Evolutionary conservation across 2,113 vertebrate genomes (phyloP), one percentile per base, ranked within the genome.

Genomic region (Otus sunia): DNA sequence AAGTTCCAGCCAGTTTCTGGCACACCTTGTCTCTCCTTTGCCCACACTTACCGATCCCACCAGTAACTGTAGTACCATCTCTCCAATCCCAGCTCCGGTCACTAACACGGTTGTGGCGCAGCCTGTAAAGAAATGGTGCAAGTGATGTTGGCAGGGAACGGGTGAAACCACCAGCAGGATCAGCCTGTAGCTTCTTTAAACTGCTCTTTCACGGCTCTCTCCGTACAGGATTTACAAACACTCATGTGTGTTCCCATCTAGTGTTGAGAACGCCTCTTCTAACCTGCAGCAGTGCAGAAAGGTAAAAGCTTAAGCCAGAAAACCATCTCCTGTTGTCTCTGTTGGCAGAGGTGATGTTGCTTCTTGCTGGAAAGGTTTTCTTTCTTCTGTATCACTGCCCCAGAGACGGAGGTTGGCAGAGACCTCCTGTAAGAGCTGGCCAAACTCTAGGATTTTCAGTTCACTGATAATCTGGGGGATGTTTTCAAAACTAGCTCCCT

Each of bases 91-190:
- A 34, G 99, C 99, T n/a, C 99, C 98, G 0, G 99, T 99, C 94
- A 99, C 99, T 86, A 99, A 97, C 75, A 99, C 98, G 0, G 99
- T 98, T 2, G 99, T 99, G 21, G 99, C 99, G 97, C 99, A 99
- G 34, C 99, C 99, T 99, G 94, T 47, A 68, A 47, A 75, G 66
- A 49, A 72, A 81, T 1, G 23, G 74, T 1, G 8, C 16, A 11
- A 26, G 36, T 5, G 53, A 9, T 29, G 91, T 37, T 81, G 93
- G 64, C 69, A 53, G 56, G 58, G 53, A 41, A 5, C 3, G 3
- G 62, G 53, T 5, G 66, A 3, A 39, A 15, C 25, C 2, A 47
- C 15, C 59, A 16, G 27, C 84, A 49, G 90, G 67, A 29, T 3
- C 74, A 37, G 55, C 53, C 85, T 8, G 8, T 0, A n/a, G 49